Conservation (phyloP, 2,797 vertebrate species). For the Bovichtus diacanthus region DNA sequence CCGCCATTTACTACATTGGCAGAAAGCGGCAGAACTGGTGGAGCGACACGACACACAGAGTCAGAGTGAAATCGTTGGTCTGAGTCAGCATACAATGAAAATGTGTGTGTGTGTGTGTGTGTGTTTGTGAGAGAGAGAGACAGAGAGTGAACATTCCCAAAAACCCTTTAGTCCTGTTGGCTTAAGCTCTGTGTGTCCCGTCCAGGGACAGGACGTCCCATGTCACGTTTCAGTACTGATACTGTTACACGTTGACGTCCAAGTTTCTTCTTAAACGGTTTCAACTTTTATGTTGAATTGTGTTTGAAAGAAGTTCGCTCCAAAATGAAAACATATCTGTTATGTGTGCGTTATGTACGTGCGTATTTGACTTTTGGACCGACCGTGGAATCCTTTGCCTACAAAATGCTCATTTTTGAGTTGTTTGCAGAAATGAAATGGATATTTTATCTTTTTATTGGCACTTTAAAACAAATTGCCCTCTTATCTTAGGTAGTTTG, state of each 20-base stretch:
- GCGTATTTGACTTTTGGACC: conserved; percentile 7
- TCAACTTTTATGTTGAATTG: neutral
- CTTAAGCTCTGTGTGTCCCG: conserved; percentile 40
- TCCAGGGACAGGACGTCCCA: conserved; percentile 73
- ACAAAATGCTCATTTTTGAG: neutral
- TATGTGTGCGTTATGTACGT: neutral
- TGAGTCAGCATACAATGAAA: conserved; percentile 56
- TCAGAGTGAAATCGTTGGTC: conserved; percentile 38
- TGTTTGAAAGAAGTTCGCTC: neutral
- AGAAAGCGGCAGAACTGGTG: conserved; percentile 66
- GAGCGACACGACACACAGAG: conserved; percentile 30
- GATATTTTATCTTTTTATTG: conserved; percentile 20
- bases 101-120: conserved; percentile 20
- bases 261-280: conserved; percentile 1
- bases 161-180: conserved; percentile 66
- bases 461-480: neutral
- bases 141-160: conserved; percentile 42
- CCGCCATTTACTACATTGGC: too few species aligned
- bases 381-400: neutral
- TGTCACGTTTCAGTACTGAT: conserved; percentile 62
- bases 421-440: conserved; percentile 8
- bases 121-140: conserved; percentile 6
- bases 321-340: neutral
- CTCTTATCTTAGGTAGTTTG: conserved; percentile 19
- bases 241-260: conserved; percentile 51